These are phyloP conservation scores for Coluber constrictor DNA, from an alignment of 2,797 vertebrate genomes.

Conservation along the genomic window DNA sequence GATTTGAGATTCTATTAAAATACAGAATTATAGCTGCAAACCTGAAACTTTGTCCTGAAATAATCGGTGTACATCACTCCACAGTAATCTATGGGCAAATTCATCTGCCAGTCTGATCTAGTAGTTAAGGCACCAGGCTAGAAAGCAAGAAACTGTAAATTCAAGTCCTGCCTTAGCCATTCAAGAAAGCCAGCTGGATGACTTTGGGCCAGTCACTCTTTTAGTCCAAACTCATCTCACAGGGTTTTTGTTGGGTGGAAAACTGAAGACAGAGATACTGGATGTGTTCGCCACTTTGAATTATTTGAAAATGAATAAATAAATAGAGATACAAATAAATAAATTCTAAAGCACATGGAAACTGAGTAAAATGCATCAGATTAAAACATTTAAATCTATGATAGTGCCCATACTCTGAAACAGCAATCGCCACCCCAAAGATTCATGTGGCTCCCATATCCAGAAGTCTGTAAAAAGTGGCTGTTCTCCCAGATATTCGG, in stretches of 20 bases:
- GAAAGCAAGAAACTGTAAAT: neutral
- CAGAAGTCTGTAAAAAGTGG: neutral
- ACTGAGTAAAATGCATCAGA: neutral
- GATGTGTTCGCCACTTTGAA: neutral
- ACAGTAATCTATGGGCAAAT: neutral
- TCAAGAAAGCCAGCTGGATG: neutral
- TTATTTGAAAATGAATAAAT: neutral
- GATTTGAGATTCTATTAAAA: neutral
- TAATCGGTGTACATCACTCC: neutral
- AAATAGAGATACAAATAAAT: neutral
- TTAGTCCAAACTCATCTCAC: neutral
- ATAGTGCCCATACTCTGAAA: neutral
- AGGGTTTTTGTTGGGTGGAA: neutral
- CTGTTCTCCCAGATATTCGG: neutral
- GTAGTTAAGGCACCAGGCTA: neutral
- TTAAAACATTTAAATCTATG: neutral
- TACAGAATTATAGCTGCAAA: neutral
- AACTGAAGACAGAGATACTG: neutral
- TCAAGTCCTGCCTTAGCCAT: neutral
- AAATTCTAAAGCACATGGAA: neutral
- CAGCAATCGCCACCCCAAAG: neutral
- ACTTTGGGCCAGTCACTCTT: neutral
- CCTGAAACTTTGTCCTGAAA: neutral
- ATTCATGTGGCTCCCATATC: neutral
- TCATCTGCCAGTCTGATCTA: neutral